These are phyloP conservation scores for Cerceris rybyensis DNA, from an alignment of 2,888 invertebrate species.

Conservation along the genomic window DNA sequence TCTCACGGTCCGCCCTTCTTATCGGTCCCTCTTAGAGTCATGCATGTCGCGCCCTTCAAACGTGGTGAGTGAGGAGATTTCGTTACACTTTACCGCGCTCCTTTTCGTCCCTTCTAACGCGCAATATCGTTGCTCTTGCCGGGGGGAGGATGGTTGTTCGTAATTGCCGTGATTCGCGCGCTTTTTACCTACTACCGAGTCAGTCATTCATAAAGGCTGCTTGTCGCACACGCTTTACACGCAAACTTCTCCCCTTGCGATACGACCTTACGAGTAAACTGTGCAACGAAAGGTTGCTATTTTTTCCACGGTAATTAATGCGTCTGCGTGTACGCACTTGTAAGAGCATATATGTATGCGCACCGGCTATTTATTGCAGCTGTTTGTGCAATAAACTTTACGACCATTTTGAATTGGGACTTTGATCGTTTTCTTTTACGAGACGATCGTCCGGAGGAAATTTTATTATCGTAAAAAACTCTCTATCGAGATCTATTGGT, in stretches of 20 bases:
- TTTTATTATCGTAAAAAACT: too few relatives aligned
- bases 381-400: too few relatives aligned
- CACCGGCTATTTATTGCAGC: too few relatives aligned
- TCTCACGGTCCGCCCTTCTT: constrained; percentile 81
- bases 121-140: not conserved
- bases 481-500: too few relatives aligned
- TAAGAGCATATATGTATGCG: too few relatives aligned
- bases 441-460: too few relatives aligned
- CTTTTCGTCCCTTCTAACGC: not conserved
- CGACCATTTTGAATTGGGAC: too few relatives aligned
- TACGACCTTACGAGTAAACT: not conserved
- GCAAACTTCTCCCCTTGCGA: constrained; percentile 9
- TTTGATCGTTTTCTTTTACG: too few relatives aligned
- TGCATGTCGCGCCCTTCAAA: constrained; percentile 82
- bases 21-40: constrained; percentile 81
- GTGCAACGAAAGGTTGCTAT: not conserved
- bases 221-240: not conserved
- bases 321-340: too few relatives aligned
- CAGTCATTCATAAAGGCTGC: constrained; percentile 45
- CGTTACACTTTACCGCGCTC: not conserved
- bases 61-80: constrained; percentile 75
- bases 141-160: constrained; percentile 18
- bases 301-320: too few relatives aligned
- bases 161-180: constrained; percentile 39
- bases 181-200: constrained; percentile 33